Conservation (phyloP, 2,113 vertebrate species). For the Falcunculus frontatus region DNA sequence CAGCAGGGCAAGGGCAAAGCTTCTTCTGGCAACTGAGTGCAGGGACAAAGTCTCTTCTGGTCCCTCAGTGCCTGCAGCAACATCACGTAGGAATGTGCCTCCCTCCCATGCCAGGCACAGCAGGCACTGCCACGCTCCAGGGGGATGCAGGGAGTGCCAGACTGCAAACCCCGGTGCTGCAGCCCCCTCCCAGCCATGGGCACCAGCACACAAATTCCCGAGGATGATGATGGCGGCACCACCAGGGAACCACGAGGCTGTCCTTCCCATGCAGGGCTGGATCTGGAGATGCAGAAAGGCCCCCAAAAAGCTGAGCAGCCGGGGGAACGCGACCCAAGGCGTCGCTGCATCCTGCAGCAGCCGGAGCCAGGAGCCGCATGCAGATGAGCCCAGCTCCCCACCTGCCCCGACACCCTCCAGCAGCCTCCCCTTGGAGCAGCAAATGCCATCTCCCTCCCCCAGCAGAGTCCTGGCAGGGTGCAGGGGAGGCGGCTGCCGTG, state of each 20-base stretch:
- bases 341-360: neutral
- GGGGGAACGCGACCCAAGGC: neutral
- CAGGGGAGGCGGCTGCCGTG: neutral
- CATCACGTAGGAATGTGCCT: neutral
- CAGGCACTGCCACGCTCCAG: neutral
- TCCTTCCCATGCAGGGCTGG: neutral
- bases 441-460: neutral
- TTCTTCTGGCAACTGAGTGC: neutral
- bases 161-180: neutral
- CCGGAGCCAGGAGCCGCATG: neutral
- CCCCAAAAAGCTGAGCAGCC: neutral
- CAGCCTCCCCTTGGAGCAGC: neutral
- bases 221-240: fast-evolving
- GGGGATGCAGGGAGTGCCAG: neutral
- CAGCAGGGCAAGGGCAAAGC: neutral
- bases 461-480: neutral
- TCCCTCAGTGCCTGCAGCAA: neutral
- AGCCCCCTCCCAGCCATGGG: neutral
- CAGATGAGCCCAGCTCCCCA: neutral
- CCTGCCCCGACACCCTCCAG: neutral
- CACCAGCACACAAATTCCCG: neutral
- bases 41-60: neutral
- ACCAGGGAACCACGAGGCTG: neutral
- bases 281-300: neutral
- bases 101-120: neutral